phyloP scores from a whole-genome alignment of 37 sponge, comb jelly and placozoan genomes.

The Cladorhizidae sp. region DNA sequence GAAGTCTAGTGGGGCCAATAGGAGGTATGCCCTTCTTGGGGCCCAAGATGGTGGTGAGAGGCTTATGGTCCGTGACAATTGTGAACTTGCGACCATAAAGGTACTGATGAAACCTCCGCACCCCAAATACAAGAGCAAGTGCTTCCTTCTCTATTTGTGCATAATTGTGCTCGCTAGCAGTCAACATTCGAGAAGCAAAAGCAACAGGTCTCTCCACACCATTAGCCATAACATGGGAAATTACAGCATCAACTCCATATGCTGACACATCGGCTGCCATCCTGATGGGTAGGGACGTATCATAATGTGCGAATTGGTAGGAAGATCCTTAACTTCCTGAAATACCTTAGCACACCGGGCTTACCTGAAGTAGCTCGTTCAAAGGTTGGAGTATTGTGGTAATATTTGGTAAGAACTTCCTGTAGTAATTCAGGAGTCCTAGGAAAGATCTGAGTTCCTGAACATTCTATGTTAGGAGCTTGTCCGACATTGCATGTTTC shows the following conservation, averaged over 20 bases:
- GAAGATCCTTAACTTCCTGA: background rate
- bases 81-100: constrained; percentile 67
- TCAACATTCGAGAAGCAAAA: constrained; percentile 58
- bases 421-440: constrained; percentile 38
- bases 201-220: constrained; percentile 54
- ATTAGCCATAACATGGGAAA: constrained; percentile 49
- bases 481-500: too few relatives aligned
- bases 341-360: background rate
- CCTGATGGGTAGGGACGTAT: constrained; percentile 3
- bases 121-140: constrained; percentile 34
- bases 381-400: constrained; percentile 6
- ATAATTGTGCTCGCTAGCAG: constrained; percentile 47
- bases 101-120: constrained; percentile 63
- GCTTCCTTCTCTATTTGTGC: constrained; percentile 66
- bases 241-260: constrained; percentile 46
- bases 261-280: constrained; percentile 50
- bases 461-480: constrained; percentile 18
- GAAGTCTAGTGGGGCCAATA: constrained; percentile 47
- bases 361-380: background rate
- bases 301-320: constrained; percentile 42
- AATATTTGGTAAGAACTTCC: constrained; percentile 32
- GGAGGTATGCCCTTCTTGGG: constrained; percentile 29
- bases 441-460: constrained; percentile 35
- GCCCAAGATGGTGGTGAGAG: constrained; percentile 44
- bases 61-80: constrained; percentile 55